These are phyloP conservation scores for Hippopotamyrus pictus DNA, from an alignment of 2,797 vertebrate genomes.

Conservation along the genomic window DNA sequence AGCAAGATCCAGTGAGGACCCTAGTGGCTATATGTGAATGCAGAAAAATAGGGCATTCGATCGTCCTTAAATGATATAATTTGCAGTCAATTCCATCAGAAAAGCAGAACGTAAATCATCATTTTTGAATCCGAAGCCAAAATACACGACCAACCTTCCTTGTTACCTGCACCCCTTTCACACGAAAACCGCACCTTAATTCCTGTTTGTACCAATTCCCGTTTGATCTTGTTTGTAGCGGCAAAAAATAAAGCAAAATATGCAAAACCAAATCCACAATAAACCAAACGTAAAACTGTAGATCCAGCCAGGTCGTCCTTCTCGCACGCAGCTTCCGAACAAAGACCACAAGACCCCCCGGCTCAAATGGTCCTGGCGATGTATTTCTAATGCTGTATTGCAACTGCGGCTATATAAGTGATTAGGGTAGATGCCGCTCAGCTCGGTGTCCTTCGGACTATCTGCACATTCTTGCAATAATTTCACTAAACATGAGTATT, in stretches of 20 bases:
- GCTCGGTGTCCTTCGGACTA: slow-evolving; percentile 30
- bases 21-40: slow-evolving; percentile 7
- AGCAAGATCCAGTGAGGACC: slow-evolving; percentile 9
- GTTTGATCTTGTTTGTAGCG: background rate
- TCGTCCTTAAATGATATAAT: slow-evolving; percentile 7
- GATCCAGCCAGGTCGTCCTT: slow-evolving; percentile 16
- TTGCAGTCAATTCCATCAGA: slow-evolving; percentile 20
- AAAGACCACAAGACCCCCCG: slow-evolving; percentile 13
- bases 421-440: slow-evolving; percentile 39
- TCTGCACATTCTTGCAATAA: slow-evolving; percentile 4
- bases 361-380: slow-evolving; percentile 9
- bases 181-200: slow-evolving; percentile 55
- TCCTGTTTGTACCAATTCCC: slow-evolving; percentile 40
- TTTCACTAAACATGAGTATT: background rate
- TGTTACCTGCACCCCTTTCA: slow-evolving; percentile 46
- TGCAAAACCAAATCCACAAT: slow-evolving; percentile 30
- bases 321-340: slow-evolving; percentile 9
- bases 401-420: slow-evolving; percentile 1
- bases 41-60: slow-evolving; percentile 21
- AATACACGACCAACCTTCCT: slow-evolving; percentile 31
- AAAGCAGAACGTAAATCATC: slow-evolving; percentile 13
- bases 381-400: slow-evolving; percentile 9
- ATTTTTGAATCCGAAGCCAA: slow-evolving; percentile 43
- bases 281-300: slow-evolving; percentile 14
- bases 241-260: slow-evolving; percentile 22